These are phyloP conservation scores for Melopsittacus undulatus DNA, from an alignment of 2,797 vertebrate genomes.

Conservation along the genomic window DNA sequence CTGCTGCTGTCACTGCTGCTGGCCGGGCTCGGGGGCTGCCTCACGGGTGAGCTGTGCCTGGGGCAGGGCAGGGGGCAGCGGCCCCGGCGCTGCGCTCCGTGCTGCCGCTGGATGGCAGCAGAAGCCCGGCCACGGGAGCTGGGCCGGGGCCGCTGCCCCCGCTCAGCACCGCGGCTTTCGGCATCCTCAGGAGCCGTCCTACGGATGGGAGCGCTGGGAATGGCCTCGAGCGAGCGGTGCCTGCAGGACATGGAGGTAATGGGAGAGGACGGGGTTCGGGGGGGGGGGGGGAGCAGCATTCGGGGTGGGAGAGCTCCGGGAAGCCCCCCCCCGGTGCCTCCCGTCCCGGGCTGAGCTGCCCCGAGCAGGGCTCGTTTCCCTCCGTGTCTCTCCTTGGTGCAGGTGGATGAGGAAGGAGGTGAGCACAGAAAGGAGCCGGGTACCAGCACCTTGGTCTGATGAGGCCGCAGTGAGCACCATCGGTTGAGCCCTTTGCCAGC, in stretches of 20 bases:
- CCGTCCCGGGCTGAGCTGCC: accelerated
- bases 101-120: constrained; percentile 71
- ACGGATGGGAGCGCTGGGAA: constrained; percentile 77
- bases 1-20: constrained; percentile 83
- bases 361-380: neutral
- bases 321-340: neutral
- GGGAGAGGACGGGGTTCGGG: neutral
- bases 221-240: constrained; percentile 75
- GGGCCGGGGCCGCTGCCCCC: neutral
- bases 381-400: accelerated
- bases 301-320: neutral
- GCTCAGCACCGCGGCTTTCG: neutral
- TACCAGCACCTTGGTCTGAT: neutral
- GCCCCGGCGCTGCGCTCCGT: neutral
- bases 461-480: accelerated
- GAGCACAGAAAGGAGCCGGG: accelerated
- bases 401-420: neutral
- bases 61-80: no score
- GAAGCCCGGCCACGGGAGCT: neutral
- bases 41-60: constrained; percentile 81
- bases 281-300: neutral
- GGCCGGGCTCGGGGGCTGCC: constrained; percentile 80
- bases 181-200: constrained; percentile 80
- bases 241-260: constrained; percentile 87
- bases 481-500: accelerated